Conservation (phyloP, 2,113 vertebrate species). For the Tachycineta bicolor region DNA sequence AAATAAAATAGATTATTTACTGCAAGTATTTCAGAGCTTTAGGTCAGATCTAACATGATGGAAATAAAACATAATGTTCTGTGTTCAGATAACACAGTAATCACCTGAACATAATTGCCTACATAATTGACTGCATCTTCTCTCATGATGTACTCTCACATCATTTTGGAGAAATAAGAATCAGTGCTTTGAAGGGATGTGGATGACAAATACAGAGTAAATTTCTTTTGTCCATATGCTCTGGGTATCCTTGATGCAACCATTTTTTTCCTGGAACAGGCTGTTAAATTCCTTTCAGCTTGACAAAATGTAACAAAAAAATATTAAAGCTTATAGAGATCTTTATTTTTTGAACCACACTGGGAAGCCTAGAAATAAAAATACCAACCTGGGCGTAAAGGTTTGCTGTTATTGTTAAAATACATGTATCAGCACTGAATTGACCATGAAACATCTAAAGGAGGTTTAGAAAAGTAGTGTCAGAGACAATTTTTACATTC, state of each 20-base stretch:
- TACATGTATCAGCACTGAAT: neutral
- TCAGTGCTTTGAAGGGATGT: neutral
- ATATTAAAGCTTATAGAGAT: neutral
- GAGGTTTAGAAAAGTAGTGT: neutral
- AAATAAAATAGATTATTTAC: neutral
- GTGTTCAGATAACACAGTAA: neutral
- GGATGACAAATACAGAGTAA: neutral
- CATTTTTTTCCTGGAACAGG: neutral
- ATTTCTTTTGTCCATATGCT: neutral
- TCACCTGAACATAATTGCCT: neutral
- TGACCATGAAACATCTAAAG: neutral
- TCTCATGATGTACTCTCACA: neutral
- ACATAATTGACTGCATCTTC: neutral
- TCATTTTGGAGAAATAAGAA: neutral
- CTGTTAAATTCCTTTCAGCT: neutral
- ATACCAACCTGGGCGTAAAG: neutral
- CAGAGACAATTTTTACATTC: neutral
- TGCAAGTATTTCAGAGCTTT: neutral
- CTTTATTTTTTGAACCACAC: neutral
- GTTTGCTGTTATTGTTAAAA: neutral
- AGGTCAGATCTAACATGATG: neutral
- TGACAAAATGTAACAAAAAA: constrained; percentile 1
- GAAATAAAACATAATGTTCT: neutral
- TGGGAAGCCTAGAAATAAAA: neutral
- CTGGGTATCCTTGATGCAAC: neutral